Conservation (phyloP, 2,113 vertebrate species). For the Caracal caracal region DNA sequence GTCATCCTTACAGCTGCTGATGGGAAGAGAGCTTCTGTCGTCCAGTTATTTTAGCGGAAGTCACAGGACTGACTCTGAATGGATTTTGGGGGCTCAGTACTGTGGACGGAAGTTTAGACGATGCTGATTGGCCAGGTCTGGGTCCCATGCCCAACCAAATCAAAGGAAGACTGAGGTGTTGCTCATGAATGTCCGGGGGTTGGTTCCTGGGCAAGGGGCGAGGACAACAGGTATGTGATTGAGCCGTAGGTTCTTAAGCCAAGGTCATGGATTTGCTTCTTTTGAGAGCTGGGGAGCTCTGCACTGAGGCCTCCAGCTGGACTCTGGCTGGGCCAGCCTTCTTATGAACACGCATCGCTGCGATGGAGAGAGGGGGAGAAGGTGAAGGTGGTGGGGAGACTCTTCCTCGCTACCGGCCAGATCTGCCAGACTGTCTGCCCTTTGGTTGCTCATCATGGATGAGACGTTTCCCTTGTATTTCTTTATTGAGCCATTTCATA, state of each 20-base stretch:
- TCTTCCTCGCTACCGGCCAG: not conserved
- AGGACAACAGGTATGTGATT: not conserved
- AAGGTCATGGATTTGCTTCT: not conserved
- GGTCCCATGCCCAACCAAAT: not conserved
- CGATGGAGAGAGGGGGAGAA: not conserved
- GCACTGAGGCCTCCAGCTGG: not conserved
- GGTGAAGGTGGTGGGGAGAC: too few relatives aligned
- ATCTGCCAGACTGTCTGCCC: not conserved
- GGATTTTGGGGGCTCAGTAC: not conserved
- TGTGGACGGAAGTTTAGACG: not conserved
- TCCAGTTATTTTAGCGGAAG: not conserved
- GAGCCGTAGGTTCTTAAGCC: not conserved
- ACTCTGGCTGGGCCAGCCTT: not conserved
- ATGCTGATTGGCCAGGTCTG: not conserved
- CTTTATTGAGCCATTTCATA: not conserved
- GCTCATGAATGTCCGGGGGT: fast-evolving
- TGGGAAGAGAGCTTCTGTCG: not conserved
- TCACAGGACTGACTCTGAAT: not conserved
- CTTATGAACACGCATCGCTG: too few relatives aligned
- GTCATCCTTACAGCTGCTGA: fast-evolving
- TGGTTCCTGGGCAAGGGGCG: fast-evolving
- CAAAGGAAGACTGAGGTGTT: not conserved
- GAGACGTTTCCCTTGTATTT: not conserved
- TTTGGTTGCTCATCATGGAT: fast-evolving
- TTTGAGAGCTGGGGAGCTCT: not conserved